Evolutionary conservation across 2,888 invertebrate species (phyloP), one percentile per base, ranked within the genome.

Genomic region (Spialia ferax): DNA sequence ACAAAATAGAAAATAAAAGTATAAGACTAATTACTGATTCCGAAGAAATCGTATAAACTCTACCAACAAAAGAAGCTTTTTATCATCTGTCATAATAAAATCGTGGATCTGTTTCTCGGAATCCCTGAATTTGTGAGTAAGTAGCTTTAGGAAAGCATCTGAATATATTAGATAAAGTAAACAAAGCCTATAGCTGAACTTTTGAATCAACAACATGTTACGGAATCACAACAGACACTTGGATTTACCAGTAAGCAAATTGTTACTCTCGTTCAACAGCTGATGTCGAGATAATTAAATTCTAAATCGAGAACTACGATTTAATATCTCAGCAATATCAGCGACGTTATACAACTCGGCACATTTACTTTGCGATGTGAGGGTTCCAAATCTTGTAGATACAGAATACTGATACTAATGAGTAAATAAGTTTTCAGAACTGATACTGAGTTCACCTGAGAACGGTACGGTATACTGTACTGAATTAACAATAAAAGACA

Each of bases 251-350:
- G 56, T 18, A 57, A 64, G 56, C 56, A 64, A 57, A 60, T 23
- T 54, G 38, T 54, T 54, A 35, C 50, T 38, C 13, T 38, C 52
- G 52, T 42, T 54, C 38, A 52, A 23, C 56, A 57, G 61, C 63
- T 63, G 55, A 63, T 61, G 57, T 45, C 38, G 61, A 62, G 45
- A 67, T 67, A 67, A 71, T 69, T 63, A 69, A 69, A 67, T 62
- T 66, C 60, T 59, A 69, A 57, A 50, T 57, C 48, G 64, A 35
- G 57, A 64, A 57, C 57, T 64, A 64, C n/a, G 56, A 50, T 64
- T 57, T 64, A 64, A 64, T 64, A 64, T 32, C 26, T 15, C 54
- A 54, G 50, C 20, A 23, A 64, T 50, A 64, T 57, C 56, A 64
- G 23, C 50, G 55, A 38, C 11, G 55, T 64, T 57, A 23, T 13